phyloP scores from a whole-genome alignment of 2,888 invertebrate species.

The Carpatolechia fugitivella region DNA sequence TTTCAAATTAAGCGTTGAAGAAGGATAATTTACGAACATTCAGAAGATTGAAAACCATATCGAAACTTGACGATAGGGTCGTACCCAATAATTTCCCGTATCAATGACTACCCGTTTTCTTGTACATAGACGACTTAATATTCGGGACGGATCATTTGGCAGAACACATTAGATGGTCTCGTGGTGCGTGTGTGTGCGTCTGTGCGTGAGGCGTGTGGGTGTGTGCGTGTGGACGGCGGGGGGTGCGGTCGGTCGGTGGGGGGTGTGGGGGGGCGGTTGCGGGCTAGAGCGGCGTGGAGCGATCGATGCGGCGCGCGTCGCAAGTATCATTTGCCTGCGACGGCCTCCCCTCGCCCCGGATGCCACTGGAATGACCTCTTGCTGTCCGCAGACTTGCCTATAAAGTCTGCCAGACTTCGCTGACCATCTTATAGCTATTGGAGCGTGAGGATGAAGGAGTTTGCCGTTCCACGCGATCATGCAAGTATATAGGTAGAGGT shows the following conservation, averaged over 20 bases:
- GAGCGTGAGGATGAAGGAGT: too few species aligned
- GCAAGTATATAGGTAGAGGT: too few species aligned
- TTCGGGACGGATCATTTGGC: slow-evolving; percentile 72
- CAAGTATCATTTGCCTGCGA: slow-evolving; percentile 73
- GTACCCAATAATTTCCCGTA: slow-evolving; percentile 22
- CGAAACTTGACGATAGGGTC: not conserved
- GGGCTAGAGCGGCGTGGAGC: slow-evolving; percentile 46
- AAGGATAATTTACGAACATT: not conserved
- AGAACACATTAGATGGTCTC: slow-evolving; percentile 64
- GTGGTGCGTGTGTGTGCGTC: slow-evolving; percentile 16
- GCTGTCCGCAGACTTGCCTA: slow-evolving; percentile 31
- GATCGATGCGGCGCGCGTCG: slow-evolving; percentile 73
- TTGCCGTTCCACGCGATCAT: too few species aligned
- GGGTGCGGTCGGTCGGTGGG: slow-evolving; percentile 29
- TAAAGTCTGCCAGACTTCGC: slow-evolving; percentile 28
- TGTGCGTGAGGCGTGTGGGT: slow-evolving; percentile 22
- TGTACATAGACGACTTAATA: slow-evolving; percentile 46
- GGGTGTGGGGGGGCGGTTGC: slow-evolving; percentile 40
- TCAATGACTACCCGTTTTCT: slow-evolving; percentile 41
- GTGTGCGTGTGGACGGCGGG: slow-evolving; percentile 35
- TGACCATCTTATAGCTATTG: slow-evolving; percentile 11
- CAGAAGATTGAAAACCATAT: not conserved
- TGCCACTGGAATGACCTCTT: slow-evolving; percentile 37
- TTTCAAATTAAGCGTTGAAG: not conserved
- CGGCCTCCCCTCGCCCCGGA: slow-evolving; percentile 26